phyloP scores from a whole-genome alignment of 2,888 invertebrate genomes.

The Steromphala cineraria region DNA sequence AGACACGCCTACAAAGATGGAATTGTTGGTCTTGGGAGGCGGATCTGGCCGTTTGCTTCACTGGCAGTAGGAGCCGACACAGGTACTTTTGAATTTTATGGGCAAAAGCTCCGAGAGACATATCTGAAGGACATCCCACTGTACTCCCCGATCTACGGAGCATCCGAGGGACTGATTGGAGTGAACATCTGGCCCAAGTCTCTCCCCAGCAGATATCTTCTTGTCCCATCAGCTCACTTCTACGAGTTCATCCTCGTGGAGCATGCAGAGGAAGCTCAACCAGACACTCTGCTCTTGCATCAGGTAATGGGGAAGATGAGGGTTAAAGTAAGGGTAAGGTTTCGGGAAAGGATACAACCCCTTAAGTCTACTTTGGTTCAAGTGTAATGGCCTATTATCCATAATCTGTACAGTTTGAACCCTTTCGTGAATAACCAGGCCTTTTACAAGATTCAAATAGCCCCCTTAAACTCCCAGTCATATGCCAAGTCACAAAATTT shows the following conservation, averaged over 20 bases:
- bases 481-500: no score
- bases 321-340: no score
- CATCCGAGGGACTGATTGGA: conserved; percentile 71
- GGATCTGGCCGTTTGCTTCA: conserved; percentile 67
- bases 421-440: no score
- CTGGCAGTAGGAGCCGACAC: conserved; percentile 63
- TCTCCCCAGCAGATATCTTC: conserved; percentile 63
- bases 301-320: conserved; percentile 47
- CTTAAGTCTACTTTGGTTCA: no score
- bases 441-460: no score
- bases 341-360: no score
- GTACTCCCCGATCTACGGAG: conserved; percentile 72
- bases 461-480: no score
- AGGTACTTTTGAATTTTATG: conserved; percentile 69
- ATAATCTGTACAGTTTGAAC: no score
- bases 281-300: conserved; percentile 66
- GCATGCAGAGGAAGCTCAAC: conserved; percentile 63
- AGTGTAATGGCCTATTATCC: no score
- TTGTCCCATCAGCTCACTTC: conserved; percentile 69
- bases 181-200: conserved; percentile 64
- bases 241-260: conserved; percentile 72
- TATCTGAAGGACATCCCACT: conserved; percentile 61
- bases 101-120: conserved; percentile 50
- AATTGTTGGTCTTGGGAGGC: conserved; percentile 56
- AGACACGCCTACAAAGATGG: conserved; percentile 56